Conservation (phyloP, 2,797 vertebrate species). For the Ceryle rudis region DNA sequence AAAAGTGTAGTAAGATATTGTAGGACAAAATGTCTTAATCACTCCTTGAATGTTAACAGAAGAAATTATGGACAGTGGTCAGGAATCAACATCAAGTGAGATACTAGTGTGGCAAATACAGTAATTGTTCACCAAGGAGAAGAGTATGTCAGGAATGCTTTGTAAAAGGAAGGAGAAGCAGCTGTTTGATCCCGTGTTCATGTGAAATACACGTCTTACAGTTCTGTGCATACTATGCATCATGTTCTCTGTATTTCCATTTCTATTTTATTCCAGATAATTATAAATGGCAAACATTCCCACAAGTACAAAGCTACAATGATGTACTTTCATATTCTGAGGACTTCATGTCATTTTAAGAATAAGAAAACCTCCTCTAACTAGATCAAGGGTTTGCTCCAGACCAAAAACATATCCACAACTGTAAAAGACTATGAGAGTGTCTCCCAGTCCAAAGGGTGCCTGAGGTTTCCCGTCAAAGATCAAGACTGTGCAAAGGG, state of each 20-base stretch:
- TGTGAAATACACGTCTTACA: not conserved
- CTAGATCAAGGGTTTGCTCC: not conserved
- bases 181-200: not conserved
- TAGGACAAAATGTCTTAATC: not conserved
- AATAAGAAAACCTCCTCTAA: not conserved
- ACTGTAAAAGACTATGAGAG: not conserved
- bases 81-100: not conserved
- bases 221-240: not conserved
- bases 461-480: constrained; percentile 27
- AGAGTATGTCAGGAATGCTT: not conserved
- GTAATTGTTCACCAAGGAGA: not conserved
- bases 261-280: constrained; percentile 14
- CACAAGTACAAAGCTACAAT: constrained; percentile 14
- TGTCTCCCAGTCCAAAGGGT: constrained; percentile 10
- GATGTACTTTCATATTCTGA: constrained; percentile 29
- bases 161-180: constrained; percentile 26
- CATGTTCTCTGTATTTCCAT: not conserved
- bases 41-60: not conserved
- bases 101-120: not conserved
- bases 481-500: constrained; percentile 2
- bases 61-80: not conserved
- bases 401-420: not conserved
- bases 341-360: not conserved
- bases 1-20: not conserved
- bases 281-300: constrained; percentile 7